Conservation (phyloP, 2,888 invertebrate genomes). For the Lumbricus terrestris region DNA sequence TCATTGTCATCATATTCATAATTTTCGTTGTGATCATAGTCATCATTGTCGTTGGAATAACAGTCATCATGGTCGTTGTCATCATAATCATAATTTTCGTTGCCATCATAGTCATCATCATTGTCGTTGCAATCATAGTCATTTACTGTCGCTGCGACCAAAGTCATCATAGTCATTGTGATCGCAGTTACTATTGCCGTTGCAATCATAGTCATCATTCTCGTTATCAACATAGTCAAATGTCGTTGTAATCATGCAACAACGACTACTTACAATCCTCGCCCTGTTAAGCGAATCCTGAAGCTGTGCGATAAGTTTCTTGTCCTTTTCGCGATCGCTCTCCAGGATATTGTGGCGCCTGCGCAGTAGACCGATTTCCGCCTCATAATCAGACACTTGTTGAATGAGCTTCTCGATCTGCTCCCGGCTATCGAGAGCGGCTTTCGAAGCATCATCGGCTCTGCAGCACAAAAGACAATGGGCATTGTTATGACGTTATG, state of each 20-base stretch:
- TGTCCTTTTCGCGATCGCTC: conserved; percentile 53
- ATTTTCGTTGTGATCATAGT: too few relatives aligned
- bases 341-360: conserved; percentile 52
- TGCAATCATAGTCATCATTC: not conserved
- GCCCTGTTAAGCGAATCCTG: conserved; percentile 51
- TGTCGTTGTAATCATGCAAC: not conserved
- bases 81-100: too few relatives aligned
- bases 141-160: too few relatives aligned
- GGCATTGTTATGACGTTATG: conserved; percentile 43
- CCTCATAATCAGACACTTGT: conserved; percentile 59
- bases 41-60: too few relatives aligned
- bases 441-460: conserved; percentile 16
- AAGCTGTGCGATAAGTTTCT: conserved; percentile 57
- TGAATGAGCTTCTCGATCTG: conserved; percentile 51
- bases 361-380: conserved; percentile 60
- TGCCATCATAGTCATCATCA: too few relatives aligned
- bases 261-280: conserved; percentile 45
- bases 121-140: too few relatives aligned
- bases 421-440: conserved; percentile 15
- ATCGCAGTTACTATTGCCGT: too few relatives aligned
- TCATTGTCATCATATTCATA: too few relatives aligned
- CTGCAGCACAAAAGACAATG: conserved; percentile 7
- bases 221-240: not conserved
- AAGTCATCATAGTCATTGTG: too few relatives aligned
- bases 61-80: too few relatives aligned